Base-by-base conservation (phyloP, 2,797 vertebrate species). In the Spinus pinus region DNA sequence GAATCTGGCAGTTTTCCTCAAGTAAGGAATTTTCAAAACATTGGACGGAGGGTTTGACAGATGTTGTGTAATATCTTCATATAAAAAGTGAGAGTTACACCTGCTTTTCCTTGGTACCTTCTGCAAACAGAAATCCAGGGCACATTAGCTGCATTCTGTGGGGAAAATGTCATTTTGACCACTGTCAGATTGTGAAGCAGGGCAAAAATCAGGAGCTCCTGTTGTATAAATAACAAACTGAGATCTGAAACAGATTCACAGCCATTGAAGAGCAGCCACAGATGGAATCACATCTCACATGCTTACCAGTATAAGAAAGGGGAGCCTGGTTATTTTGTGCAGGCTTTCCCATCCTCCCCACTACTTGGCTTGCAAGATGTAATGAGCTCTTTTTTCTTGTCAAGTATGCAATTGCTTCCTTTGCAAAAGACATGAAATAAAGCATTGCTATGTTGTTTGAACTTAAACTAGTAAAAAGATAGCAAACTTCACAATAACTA, bases 401-500 rank as follows among this genome's bases (percentile, higher is more conserved):
- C 88, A 95, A 89, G 46, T 69, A 49, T 69, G 28, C 67, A 92
- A 61, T 70, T 88, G 84, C 89, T 58, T 95, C 61, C 72, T 89
- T 94, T 91, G 64, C 79, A 72, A 91, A 75, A 28, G 37, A 92
- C 78, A 88, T 89, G 81, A 95, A 95, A 95, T 92, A 95, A 95
- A 90, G 79, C 89, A 78, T 83, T 94, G 72, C 57, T 91, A 89
- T 69, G 58, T 83, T 88, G 60, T 92, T 95, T 95, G 93, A 95
- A 94, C 81, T 85, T 82, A 62, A 90, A 94, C 84, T 41, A 94
- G 84, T 92, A 93, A 96, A 94, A 95, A 95, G 96, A 95, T 92
- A 94, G 72, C 54, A 89, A 90, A 87, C 79, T 78, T 81, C 86
- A 83, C 81, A 95, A 91, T 83, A 92, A 58, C 57, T 78, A 69